Evolutionary conservation across 1,140 invertebrate genomes (phyloP).

Genomic region (Drosophila lacertosa): DNA sequence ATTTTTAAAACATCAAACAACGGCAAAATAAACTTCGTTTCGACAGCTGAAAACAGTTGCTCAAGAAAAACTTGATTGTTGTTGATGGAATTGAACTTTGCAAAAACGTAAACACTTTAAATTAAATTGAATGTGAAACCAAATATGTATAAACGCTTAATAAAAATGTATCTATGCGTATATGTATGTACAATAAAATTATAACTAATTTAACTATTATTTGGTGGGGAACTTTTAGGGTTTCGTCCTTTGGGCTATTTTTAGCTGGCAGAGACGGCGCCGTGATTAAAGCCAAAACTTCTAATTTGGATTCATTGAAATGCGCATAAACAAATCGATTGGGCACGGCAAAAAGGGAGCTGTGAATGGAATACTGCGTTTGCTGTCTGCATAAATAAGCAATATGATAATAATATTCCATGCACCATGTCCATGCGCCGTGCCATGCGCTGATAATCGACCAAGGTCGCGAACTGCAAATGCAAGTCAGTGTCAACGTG

Average conservation of each 20-base stretch:
- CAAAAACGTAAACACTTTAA: not conserved
- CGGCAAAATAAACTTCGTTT: not conserved
- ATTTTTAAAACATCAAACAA: constrained; percentile 23
- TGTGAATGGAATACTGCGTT: constrained; percentile 11
- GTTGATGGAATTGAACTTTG: not conserved
- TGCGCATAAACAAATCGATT: constrained; percentile 43
- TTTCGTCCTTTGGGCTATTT: constrained; percentile 23
- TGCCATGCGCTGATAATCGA: constrained; percentile 10
- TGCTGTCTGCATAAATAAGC: constrained; percentile 25
- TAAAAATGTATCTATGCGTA: no score
- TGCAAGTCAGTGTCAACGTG: constrained; percentile 29
- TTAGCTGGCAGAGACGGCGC: not conserved
- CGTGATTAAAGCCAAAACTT: constrained; percentile 1
- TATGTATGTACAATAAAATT: not conserved
- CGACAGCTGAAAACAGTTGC: not conserved
- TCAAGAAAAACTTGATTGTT: not conserved
- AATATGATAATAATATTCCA: constrained; percentile 35
- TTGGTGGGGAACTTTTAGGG: constrained; percentile 19
- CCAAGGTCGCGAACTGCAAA: constrained; percentile 54
- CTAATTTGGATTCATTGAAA: constrained; percentile 24
- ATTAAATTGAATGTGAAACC: constrained; percentile 5
- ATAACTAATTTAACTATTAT: constrained; percentile 10
- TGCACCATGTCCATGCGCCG: not conserved
- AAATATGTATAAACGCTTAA: constrained; percentile 8
- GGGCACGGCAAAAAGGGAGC: not conserved